Percentiles rank a stretch among this genome's conserved stretches.
phyloP scores from a whole-genome alignment of 2,888 invertebrate species.

The Podotricha telesiphe region DNA sequence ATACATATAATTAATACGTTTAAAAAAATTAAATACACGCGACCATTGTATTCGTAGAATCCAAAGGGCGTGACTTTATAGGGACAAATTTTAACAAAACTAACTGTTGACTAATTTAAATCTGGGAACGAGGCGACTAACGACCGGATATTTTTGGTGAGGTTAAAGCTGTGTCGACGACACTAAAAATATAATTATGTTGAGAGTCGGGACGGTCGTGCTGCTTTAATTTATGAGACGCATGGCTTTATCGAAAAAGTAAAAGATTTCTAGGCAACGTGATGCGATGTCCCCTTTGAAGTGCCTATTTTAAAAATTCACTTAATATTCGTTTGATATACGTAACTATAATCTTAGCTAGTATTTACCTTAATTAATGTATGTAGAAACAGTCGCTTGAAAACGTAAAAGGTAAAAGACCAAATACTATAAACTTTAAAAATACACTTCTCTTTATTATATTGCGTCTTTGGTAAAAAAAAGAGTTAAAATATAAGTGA shows the following conservation, averaged over 20 bases:
- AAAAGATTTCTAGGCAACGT: slow-evolving; percentile 33
- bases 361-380: no score
- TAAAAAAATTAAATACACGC: not conserved
- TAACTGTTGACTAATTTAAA: slow-evolving; percentile 72
- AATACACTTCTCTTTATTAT: no score
- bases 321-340: not conserved
- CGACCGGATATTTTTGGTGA: slow-evolving; percentile 71
- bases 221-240: slow-evolving; percentile 69
- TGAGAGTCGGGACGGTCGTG: slow-evolving; percentile 60
- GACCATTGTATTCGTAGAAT: slow-evolving; percentile 4
- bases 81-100: slow-evolving; percentile 47
- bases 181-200: slow-evolving; percentile 65
- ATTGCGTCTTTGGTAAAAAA: no score
- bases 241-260: slow-evolving; percentile 43
- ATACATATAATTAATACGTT: no score
- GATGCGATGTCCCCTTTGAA: slow-evolving; percentile 14
- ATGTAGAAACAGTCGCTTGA: no score
- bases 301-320: slow-evolving; percentile 7
- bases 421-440: no score
- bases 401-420: no score
- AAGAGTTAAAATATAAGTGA: no score
- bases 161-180: slow-evolving; percentile 65
- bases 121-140: slow-evolving; percentile 62
- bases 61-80: slow-evolving; percentile 36
- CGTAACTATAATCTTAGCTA: not conserved